phyloP scores from a whole-genome alignment of 1,140 invertebrate species.

The Melipona quadrifasciata region DNA sequence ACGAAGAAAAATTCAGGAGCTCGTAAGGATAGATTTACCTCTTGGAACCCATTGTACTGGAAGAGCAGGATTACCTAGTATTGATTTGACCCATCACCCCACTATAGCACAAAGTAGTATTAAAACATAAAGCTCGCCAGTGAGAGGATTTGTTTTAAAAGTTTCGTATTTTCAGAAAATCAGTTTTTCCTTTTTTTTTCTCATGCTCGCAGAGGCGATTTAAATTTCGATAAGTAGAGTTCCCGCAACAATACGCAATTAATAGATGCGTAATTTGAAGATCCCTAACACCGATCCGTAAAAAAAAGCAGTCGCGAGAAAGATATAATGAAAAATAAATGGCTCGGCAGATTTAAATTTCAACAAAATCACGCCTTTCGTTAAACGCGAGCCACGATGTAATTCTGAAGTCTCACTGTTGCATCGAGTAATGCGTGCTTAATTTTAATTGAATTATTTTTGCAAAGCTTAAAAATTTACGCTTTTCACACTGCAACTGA shows the following conservation, averaged over 20 bases:
- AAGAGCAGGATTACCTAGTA: not conserved
- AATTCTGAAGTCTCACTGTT: not conserved
- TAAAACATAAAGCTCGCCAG: not conserved
- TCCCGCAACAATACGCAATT: not conserved
- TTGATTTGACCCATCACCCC: not conserved
- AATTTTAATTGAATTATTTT: not conserved
- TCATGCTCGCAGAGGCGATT: not conserved
- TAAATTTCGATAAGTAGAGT: not conserved
- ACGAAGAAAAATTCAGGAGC: not conserved
- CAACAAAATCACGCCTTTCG: not conserved
- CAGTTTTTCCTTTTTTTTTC: not conserved
- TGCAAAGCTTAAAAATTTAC: not conserved
- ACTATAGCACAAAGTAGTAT: not conserved
- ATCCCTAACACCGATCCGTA: too few species aligned
- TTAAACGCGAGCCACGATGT: not conserved
- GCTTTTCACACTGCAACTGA: not conserved
- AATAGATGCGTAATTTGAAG: not conserved
- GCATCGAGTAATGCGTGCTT: not conserved
- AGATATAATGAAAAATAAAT: too few species aligned
- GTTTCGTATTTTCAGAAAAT: not conserved
- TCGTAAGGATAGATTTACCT: not conserved
- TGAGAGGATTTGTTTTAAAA: slow-evolving; percentile 1
- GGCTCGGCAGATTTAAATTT: too few species aligned
- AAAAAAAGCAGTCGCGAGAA: rapidly evolving
- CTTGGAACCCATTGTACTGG: not conserved